Percentiles rank a stretch among this genome's conserved stretches.
Evolutionary conservation across 2,888 invertebrate species (phyloP).

Genomic region (Drosophila histrio): DNA sequence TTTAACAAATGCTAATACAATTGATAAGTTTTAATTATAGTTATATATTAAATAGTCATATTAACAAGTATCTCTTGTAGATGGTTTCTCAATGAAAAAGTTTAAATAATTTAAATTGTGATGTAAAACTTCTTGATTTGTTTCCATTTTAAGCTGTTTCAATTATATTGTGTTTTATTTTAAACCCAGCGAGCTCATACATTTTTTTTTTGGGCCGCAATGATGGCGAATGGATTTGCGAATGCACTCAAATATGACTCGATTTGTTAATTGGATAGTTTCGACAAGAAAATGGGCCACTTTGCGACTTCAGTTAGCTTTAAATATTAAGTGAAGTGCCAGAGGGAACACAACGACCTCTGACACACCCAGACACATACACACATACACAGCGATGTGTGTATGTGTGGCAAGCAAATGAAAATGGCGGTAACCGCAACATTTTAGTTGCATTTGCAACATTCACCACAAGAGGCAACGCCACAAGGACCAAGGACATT

Average conservation of each 20-base stretch:
- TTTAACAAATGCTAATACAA: too few relatives aligned
- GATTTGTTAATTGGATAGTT: conserved; percentile 50
- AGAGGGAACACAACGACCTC: conserved; percentile 34
- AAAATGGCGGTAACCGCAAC: conserved; percentile 74
- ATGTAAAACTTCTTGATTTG: neutral
- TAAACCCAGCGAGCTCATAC: neutral
- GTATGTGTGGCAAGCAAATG: conserved; percentile 37
- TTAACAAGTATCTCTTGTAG: too few relatives aligned
- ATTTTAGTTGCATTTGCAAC: conserved; percentile 79
- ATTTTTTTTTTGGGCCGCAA: neutral
- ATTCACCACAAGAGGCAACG: conserved; percentile 74
- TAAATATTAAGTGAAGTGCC: conserved; percentile 69
- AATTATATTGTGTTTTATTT: too few relatives aligned
- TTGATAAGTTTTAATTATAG: too few relatives aligned
- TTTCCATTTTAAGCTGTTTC: neutral
- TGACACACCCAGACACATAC: conserved; percentile 9
- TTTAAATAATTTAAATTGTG: neutral
- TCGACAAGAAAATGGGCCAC: conserved; percentile 40
- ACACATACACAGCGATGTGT: conserved; percentile 1
- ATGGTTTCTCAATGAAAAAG: neutral
- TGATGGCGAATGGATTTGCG: neutral
- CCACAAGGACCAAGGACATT: conserved; percentile 80
- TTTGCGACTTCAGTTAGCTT: conserved; percentile 48
- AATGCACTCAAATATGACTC: conserved; percentile 16
- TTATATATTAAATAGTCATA: too few relatives aligned